Base-by-base conservation (phyloP, 2,797 vertebrate species). In the Neoniphon sammara region DNA sequence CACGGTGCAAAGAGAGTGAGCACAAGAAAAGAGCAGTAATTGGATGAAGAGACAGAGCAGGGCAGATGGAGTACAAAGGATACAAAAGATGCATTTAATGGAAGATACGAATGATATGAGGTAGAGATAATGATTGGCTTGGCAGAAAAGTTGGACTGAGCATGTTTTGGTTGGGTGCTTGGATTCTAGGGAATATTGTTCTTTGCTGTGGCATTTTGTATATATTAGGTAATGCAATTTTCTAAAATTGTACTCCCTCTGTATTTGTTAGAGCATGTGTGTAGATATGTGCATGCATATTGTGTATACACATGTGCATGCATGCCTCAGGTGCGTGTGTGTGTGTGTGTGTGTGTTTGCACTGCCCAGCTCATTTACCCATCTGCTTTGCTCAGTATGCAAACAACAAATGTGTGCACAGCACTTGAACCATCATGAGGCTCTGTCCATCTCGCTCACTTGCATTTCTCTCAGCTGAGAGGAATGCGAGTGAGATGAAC, bases 331-430 rank as follows among this genome's bases (percentile, higher is more conserved):
- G n/a, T n/a, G n/a, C n/a, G n/a, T n/a, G 30, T 60, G 46, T 53
- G 54, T 4, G 2, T 9, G 0, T 61, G 25, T 62, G 70, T 58
- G 57, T 54, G 39, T 73, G 79, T 79, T 83, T 73, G 71, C 56
- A 62, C 49, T 10, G 0, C n/a, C 42, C 52, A 18, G 42, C 53
- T 66, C 67, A 70, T 82, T 79, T 73, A 70, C 69, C 56, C 73
- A 70, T 63, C 75, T 58, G 80, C 66, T 83, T 60, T 42, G 31
- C 61, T 61, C 66, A 0, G 44, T 44, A 3, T 42, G 58, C 50
- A 84, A 82, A 84, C 81, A 80, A 3, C 11, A 23, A 25, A 15
- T 67, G 4, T 54, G 14, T 52, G 20, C 31, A 54, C 34, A 53
- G 49, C n/a, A 7, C 17, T 50, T 21, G 18, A 30, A 55, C 50